Evolutionary conservation across 2,113 vertebrate species (phyloP), one percentile per base, ranked within the genome.

Genomic region (Piliocolobus tephrosceles): DNA sequence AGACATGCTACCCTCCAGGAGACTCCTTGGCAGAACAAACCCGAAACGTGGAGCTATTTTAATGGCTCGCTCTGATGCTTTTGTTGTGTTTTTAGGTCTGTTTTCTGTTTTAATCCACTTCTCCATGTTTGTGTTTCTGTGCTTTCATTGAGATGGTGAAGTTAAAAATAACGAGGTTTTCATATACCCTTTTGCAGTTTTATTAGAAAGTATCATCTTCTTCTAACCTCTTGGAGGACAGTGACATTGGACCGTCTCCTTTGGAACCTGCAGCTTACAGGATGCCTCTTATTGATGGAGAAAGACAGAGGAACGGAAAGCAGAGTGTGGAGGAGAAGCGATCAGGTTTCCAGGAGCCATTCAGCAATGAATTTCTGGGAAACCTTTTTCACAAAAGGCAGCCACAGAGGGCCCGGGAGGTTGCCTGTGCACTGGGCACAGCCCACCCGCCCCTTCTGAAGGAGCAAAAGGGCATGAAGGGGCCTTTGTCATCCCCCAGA

Each of bases 21-120:
- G 30, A 4, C 84, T 57, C 80, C 81, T 22, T 11, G 13, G 23
- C 47, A 12, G 35, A 80, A 47, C 55, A 45, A 64, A 75, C 55
- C 40, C 91, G 72, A 97, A 97, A 86, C 90, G 78, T 8, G 76
- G 86, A 95, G 18, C 66, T 78, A 12, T 88, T 89, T 94, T 85
- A 61, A 96, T 38, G 52, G 84, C 4, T 94, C 84, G 2, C 30
- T 81, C 9, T 32, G 13, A 8, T 25, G 82, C 86, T 86, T 78
- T 82, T 94, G 70, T 64, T n/a, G 57, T 27, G 22, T 25, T 12
- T 38, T 16, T 16, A 61, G 45, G 13, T 35, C 32, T 0, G 16
- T 50, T 52, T 83, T 38, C 27, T 0, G 13, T 52, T 52, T 84
- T 13, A 3, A 4, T 32, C 32, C 40, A 5, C 12, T 13, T 58